These are phyloP conservation scores for Tonatia bakeri DNA, from an alignment of 2,113 vertebrate genomes.

Conservation along the genomic window DNA sequence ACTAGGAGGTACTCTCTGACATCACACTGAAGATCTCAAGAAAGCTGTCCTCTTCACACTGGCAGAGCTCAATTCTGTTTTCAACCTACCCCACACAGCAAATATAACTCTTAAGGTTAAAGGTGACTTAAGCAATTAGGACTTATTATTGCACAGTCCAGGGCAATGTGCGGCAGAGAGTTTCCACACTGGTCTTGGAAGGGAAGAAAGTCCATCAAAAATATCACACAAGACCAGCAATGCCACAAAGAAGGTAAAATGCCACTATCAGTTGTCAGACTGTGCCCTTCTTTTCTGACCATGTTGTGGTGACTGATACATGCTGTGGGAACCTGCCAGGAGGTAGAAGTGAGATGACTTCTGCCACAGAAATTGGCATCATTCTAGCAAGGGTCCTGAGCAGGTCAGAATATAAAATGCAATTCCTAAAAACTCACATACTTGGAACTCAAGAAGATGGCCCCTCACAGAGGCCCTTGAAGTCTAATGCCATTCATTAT, in stretches of 20 bases:
- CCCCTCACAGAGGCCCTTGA: not conserved
- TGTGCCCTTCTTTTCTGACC: not conserved
- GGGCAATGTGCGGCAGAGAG: not conserved
- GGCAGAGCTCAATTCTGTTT: not conserved
- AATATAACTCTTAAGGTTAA: not conserved
- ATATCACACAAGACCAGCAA: not conserved
- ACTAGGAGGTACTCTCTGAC: not conserved
- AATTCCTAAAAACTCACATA: not conserved
- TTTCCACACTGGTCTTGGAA: not conserved
- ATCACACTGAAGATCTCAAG: not conserved
- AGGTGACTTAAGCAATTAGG: not conserved
- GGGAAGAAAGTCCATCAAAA: not conserved
- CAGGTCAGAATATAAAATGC: not conserved
- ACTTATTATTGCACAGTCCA: not conserved
- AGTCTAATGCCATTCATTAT: not conserved
- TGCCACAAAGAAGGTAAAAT: not conserved
- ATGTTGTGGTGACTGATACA: not conserved
- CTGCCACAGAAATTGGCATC: not conserved
- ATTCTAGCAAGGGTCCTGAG: not conserved
- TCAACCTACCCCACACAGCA: not conserved
- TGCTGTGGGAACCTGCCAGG: not conserved
- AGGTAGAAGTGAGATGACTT: not conserved
- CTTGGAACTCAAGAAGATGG: not conserved
- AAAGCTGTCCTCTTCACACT: not conserved
- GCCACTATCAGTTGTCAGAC: not conserved